Percentiles rank a stretch among this genome's conserved stretches.
Conservation (phyloP, 2,888 invertebrate genomes). For the Oxystoma pomonae region DNA sequence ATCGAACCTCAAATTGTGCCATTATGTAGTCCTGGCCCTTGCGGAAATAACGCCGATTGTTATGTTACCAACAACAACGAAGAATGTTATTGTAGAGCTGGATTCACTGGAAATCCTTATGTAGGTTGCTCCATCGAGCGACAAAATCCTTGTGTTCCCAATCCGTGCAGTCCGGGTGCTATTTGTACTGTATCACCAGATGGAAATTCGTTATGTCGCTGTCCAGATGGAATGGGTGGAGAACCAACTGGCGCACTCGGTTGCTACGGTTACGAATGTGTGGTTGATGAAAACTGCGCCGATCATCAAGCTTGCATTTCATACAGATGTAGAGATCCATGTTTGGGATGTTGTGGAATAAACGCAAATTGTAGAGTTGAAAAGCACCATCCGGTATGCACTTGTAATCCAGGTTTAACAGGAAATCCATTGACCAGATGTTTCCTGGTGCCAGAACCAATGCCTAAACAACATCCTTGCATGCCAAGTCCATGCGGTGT, state of each 20-base stretch:
- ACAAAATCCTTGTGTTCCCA: constrained; percentile 68
- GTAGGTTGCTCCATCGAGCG: constrained; percentile 69
- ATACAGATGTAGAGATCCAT: constrained; percentile 76
- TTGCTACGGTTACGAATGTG: constrained; percentile 77
- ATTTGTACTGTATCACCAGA: constrained; percentile 64
- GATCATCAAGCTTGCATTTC: constrained; percentile 72
- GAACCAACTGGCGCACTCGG: constrained; percentile 69
- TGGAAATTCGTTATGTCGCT: constrained; percentile 68
- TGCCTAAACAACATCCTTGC: constrained; percentile 63
- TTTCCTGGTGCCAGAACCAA: constrained; percentile 53
- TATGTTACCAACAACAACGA: constrained; percentile 78
- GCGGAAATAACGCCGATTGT: constrained; percentile 79
- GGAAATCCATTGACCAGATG: constrained; percentile 79
- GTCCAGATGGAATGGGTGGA: constrained; percentile 70
- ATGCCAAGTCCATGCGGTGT: constrained; percentile 71
- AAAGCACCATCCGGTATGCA: constrained; percentile 76
- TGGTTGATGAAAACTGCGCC: constrained; percentile 74
- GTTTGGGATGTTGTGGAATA: constrained; percentile 75
- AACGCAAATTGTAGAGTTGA: constrained; percentile 71
- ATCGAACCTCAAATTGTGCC: constrained; percentile 56
- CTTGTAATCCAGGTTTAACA: constrained; percentile 65
- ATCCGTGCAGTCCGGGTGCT: constrained; percentile 77
- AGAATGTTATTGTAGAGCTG: constrained; percentile 76
- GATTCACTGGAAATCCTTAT: constrained; percentile 76
- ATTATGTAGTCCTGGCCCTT: constrained; percentile 77